Conservation (phyloP, 2,113 vertebrate genomes). For the Neopipo cinnamomea region DNA sequence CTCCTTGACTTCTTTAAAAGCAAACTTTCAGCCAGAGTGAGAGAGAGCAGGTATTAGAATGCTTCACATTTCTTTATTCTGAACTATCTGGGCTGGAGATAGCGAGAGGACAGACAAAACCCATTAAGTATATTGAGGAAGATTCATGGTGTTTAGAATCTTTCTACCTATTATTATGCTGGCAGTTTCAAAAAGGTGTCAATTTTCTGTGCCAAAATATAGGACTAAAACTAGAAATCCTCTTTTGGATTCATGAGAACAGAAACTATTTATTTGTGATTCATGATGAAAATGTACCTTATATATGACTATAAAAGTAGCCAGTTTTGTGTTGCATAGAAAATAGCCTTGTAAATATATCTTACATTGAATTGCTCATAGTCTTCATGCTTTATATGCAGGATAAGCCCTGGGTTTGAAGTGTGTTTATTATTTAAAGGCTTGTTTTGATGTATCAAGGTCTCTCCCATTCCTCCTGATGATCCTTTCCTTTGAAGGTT, state of each 20-base stretch:
- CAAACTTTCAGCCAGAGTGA: neutral
- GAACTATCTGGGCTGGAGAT: neutral
- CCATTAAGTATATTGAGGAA: neutral
- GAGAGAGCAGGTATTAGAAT: neutral
- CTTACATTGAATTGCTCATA: constrained; percentile 6
- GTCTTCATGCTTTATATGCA: constrained; percentile 38
- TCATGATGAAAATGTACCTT: constrained; percentile 46
- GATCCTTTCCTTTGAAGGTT: constrained; percentile 62
- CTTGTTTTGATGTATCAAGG: constrained; percentile 67
- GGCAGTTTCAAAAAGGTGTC: constrained; percentile 38
- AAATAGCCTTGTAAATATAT: constrained; percentile 50
- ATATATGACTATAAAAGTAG: constrained; percentile 10
- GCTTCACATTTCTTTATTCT: neutral
- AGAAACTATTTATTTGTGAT: constrained; percentile 52
- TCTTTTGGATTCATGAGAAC: constrained; percentile 49
- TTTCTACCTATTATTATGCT: constrained; percentile 21
- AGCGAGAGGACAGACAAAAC: constrained; percentile 8
- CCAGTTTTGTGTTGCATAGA: constrained; percentile 47
- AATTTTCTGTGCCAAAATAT: constrained; percentile 32
- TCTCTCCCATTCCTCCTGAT: constrained; percentile 35
- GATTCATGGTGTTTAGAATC: constrained; percentile 25
- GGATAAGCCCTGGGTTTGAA: constrained; percentile 36
- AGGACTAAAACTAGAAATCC: constrained; percentile 23
- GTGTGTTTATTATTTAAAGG: constrained; percentile 67
- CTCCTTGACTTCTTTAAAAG: neutral